These are phyloP conservation scores for Oreotrochilus melanogaster DNA, from an alignment of 2,113 vertebrate genomes.

Conservation along the genomic window DNA sequence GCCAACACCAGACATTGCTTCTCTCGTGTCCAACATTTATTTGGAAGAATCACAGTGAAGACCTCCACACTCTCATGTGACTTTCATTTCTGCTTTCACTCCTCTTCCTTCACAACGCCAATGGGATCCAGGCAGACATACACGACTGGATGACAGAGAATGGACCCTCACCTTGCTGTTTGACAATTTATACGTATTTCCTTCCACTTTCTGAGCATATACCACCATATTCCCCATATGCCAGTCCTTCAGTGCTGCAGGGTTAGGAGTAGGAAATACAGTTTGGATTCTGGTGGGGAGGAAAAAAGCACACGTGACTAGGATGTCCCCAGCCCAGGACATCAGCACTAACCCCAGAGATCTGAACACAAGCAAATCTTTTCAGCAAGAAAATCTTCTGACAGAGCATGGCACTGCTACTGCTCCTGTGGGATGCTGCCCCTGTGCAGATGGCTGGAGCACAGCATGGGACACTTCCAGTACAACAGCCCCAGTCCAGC, in stretches of 20 bases:
- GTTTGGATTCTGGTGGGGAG: conserved; percentile 88
- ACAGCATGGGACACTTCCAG: neutral
- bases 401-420: neutral
- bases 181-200: conserved; percentile 97
- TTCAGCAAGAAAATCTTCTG: neutral
- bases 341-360: neutral
- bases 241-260: conserved; percentile 94
- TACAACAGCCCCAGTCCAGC: neutral
- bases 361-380: neutral
- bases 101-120: neutral
- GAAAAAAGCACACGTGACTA: neutral
- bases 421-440: neutral
- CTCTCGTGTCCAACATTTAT: accelerated
- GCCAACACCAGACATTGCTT: neutral
- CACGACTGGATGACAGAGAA: neutral
- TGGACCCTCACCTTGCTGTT: conserved; percentile 88
- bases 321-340: neutral
- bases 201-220: conserved; percentile 96
- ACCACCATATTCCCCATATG: conserved; percentile 98
- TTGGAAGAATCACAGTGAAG: neutral
- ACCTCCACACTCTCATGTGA: neutral
- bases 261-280: conserved; percentile 98
- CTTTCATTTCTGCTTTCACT: neutral
- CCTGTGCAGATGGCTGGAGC: neutral
- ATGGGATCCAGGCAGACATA: neutral